Conservation (phyloP, 1,140 invertebrate genomes). For the Drosophila chauvacae region DNA sequence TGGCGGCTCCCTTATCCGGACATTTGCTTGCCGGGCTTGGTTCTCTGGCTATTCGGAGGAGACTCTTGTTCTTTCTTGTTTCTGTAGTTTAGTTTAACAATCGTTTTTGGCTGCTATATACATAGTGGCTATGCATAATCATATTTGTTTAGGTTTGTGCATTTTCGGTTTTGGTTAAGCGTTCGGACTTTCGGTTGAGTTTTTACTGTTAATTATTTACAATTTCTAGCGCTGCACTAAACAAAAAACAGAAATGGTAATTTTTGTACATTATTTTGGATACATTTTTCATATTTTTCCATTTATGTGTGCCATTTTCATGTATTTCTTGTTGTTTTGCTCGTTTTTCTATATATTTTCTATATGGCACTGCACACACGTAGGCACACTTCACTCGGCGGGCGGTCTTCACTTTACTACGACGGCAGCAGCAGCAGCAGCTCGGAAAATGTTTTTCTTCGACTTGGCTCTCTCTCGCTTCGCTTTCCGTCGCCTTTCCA, state of each 20-base stretch:
- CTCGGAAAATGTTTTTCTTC: slow-evolving; percentile 66
- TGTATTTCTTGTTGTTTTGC: slow-evolving; percentile 12
- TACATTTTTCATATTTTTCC: not conserved
- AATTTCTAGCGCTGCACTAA: slow-evolving; percentile 71
- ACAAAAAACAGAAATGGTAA: slow-evolving; percentile 34
- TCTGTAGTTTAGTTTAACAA: slow-evolving; percentile 19
- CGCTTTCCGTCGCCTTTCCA: slow-evolving; percentile 35
- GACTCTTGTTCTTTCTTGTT: not conserved
- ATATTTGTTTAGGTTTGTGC: slow-evolving; percentile 41
- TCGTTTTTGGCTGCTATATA: slow-evolving; percentile 56
- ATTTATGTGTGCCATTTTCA: slow-evolving; percentile 14
- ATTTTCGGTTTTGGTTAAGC: slow-evolving; percentile 45
- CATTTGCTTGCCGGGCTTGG: slow-evolving; percentile 74
- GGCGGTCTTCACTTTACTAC: slow-evolving; percentile 42
- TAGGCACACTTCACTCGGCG: slow-evolving; percentile 52
- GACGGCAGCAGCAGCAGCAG: slow-evolving; percentile 50
- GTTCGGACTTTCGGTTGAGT: slow-evolving; percentile 43
- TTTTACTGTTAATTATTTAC: slow-evolving; percentile 75
- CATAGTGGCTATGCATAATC: slow-evolving; percentile 63
- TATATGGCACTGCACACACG: slow-evolving; percentile 33
- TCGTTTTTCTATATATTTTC: slow-evolving; percentile 3
- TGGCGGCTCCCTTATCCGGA: slow-evolving; percentile 75
- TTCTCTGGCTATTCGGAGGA: slow-evolving; percentile 10
- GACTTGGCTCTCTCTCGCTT: slow-evolving; percentile 32
- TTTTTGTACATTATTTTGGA: slow-evolving; percentile 15